phyloP scores from a whole-genome alignment of 2,888 invertebrate species.

The Drosophila monieri region DNA sequence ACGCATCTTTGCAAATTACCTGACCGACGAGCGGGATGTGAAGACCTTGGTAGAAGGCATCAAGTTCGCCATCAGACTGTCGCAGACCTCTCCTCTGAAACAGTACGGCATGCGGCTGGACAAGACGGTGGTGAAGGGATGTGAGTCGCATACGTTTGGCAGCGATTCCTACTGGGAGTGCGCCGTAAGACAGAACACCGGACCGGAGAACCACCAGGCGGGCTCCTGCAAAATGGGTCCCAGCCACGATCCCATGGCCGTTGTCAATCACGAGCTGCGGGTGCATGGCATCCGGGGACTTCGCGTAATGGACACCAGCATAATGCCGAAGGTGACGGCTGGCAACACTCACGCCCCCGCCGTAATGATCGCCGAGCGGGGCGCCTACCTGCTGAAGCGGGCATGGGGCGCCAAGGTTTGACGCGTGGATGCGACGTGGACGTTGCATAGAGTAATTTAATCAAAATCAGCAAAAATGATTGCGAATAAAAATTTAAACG shows the following conservation, averaged over 20 bases:
- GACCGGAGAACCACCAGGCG: conserved; percentile 92
- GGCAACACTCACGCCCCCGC: conserved; percentile 91
- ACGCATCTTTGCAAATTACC: conserved; percentile 92
- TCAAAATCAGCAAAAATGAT: conserved; percentile 48
- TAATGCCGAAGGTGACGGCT: conserved; percentile 91
- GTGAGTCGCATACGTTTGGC: conserved; percentile 90
- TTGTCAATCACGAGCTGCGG: conserved; percentile 88
- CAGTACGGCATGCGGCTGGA: conserved; percentile 91
- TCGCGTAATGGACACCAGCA: conserved; percentile 91
- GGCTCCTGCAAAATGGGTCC: conserved; percentile 94
- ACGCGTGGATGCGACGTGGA: conserved; percentile 82
- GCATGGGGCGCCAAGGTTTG: conserved; percentile 84
- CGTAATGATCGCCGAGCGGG: conserved; percentile 93
- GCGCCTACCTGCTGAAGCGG: conserved; percentile 81
- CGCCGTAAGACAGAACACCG: conserved; percentile 88
- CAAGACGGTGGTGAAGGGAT: conserved; percentile 89
- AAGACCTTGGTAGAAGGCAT: conserved; percentile 92
- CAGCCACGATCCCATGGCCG: conserved; percentile 88
- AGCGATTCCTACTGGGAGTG: conserved; percentile 91
- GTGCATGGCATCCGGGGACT: conserved; percentile 88
- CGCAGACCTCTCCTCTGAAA: conserved; percentile 88
- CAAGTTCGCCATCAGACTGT: conserved; percentile 89
- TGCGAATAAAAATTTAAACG: conserved; percentile 40
- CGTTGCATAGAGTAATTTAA: conserved; percentile 83
- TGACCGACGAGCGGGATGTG: conserved; percentile 87